Percentiles rank a stretch among this genome's conserved stretches.
These are phyloP conservation scores for Ectobius pallidus DNA, from an alignment of 2,888 invertebrate genomes.

Conservation along the genomic window DNA sequence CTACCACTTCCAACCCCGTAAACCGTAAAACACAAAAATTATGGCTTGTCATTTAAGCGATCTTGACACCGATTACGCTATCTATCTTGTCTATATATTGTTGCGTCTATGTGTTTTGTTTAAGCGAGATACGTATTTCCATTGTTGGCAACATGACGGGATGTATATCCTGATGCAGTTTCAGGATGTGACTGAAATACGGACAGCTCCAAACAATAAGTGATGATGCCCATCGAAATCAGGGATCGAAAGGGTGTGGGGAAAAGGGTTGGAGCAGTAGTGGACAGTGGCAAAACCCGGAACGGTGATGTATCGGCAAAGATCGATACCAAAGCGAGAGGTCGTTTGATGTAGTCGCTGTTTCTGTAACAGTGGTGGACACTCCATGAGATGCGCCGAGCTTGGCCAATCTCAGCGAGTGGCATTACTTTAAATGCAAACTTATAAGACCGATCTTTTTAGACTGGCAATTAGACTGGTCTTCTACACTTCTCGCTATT, in stretches of 20 bases:
- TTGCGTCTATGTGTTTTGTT: slow-evolving; percentile 30
- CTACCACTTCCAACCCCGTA: slow-evolving; percentile 20
- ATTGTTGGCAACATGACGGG: slow-evolving; percentile 34
- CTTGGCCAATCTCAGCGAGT: too few relatives aligned
- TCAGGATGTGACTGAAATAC: slow-evolving; percentile 23
- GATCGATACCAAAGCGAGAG: slow-evolving; percentile 40
- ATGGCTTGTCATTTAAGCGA: slow-evolving; percentile 36
- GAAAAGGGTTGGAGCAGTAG: slow-evolving; percentile 6
- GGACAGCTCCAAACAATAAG: slow-evolving; percentile 30
- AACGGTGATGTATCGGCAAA: slow-evolving; percentile 36
- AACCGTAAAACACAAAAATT: slow-evolving; percentile 33
- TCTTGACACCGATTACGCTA: slow-evolving; percentile 34
- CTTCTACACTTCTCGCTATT: too few relatives aligned
- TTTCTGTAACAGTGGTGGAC: slow-evolving; percentile 14
- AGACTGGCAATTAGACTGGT: too few relatives aligned
- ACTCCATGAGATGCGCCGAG: not conserved
- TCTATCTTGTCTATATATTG: slow-evolving; percentile 34
- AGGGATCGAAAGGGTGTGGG: slow-evolving; percentile 24
- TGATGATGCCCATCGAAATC: slow-evolving; percentile 21
- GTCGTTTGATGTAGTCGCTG: slow-evolving; percentile 31
- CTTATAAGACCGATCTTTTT: too few relatives aligned
- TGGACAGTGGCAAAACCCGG: slow-evolving; percentile 26
- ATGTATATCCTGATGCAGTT: slow-evolving; percentile 24
- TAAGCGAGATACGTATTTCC: slow-evolving; percentile 36
- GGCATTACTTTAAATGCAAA: too few relatives aligned